Evolutionary conservation across 2,113 vertebrate genomes (phyloP).

Genomic region (Odocoileus virginianus): DNA sequence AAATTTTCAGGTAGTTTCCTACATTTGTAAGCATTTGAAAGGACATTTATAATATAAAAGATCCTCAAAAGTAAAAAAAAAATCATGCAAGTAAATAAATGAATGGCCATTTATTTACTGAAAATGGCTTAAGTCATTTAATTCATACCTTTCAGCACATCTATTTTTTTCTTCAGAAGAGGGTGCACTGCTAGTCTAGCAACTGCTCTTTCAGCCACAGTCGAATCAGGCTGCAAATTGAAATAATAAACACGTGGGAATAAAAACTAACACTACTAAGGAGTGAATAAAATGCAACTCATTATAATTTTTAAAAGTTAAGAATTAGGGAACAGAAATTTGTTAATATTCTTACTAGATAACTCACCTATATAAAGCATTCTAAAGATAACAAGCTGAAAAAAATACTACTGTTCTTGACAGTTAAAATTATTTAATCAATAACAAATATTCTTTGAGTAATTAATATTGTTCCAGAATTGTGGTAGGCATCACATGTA

Average conservation of each 20-base stretch:
- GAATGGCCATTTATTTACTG: not conserved
- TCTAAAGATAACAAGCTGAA: not conserved
- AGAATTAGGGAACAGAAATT: not conserved
- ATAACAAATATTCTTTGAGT: not conserved
- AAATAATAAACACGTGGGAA: not conserved
- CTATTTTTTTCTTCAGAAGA: constrained; percentile 87
- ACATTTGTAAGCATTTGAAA: constrained; percentile 12
- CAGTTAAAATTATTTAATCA: not conserved
- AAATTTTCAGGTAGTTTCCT: not conserved
- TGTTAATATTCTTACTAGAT: not conserved
- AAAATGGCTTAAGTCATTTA: not conserved
- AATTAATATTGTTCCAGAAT: constrained; percentile 7
- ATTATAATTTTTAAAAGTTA: not conserved
- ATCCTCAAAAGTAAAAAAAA: not conserved
- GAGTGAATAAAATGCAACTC: not conserved
- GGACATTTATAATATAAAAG: constrained; percentile 4
- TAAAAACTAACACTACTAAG: not conserved
- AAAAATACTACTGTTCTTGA: not conserved
- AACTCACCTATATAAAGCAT: not conserved
- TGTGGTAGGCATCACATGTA: not conserved
- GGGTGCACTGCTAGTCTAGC: constrained; percentile 91
- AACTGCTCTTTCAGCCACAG: constrained; percentile 85
- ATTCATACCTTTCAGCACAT: constrained; percentile 85
- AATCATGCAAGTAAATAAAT: constrained; percentile 26
- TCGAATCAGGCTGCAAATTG: constrained; percentile 80